Evolutionary conservation across 2,113 vertebrate genomes (phyloP).

Genomic region (Gambusia holbrooki): DNA sequence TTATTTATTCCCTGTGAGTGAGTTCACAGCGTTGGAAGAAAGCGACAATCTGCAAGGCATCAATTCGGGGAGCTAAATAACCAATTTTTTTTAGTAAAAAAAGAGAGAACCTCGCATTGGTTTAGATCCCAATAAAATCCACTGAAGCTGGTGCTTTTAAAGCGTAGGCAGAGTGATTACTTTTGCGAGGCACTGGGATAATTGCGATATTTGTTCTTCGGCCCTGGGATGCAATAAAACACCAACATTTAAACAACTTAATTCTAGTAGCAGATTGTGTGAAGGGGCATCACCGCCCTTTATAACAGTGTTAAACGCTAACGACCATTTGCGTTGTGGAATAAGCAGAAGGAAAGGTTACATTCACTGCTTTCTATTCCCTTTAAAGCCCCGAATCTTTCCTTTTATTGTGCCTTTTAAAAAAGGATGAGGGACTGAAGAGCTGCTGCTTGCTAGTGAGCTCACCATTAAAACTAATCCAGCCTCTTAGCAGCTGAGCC

Average conservation of each 20-base stretch:
- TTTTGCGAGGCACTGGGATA: neutral
- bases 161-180: neutral
- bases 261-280: slow-evolving; percentile 9
- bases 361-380: slow-evolving; percentile 26
- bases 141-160: too few species aligned
- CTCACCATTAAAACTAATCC: slow-evolving; percentile 70
- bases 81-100: neutral
- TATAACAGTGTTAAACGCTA: slow-evolving; percentile 63
- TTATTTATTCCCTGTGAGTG: neutral
- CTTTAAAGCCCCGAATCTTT: slow-evolving; percentile 39
- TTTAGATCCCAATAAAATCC: too few species aligned
- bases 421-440: slow-evolving; percentile 45
- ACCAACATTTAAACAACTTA: neutral
- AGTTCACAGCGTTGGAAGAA: neutral
- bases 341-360: slow-evolving; percentile 50
- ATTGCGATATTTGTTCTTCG: neutral
- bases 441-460: slow-evolving; percentile 47
- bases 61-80: neutral
- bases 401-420: slow-evolving; percentile 61
- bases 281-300: slow-evolving; percentile 34
- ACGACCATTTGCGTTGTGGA: slow-evolving; percentile 50
- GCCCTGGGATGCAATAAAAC: neutral
- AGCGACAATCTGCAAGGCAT: neutral
- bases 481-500: slow-evolving; percentile 61
- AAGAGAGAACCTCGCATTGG: too few species aligned